These are phyloP conservation scores for Halyomorpha halys DNA, from an alignment of 1,140 invertebrate genomes.

Conservation along the genomic window DNA sequence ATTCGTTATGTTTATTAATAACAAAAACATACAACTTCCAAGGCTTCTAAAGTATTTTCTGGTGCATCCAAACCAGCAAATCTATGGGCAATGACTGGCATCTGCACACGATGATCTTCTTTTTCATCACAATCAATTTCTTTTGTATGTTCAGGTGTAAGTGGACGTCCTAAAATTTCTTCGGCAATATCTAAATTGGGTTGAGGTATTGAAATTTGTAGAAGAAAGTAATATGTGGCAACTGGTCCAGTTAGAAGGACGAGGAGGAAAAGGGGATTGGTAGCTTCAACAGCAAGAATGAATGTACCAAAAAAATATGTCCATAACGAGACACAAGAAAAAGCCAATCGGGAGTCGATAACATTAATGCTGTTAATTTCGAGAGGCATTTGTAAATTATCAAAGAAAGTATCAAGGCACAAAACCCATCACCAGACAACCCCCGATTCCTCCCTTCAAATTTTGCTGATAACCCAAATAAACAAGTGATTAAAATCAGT, in stretches of 20 bases:
- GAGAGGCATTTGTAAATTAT: neutral
- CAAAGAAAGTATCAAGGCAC: no score
- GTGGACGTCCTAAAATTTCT: conserved; percentile 16
- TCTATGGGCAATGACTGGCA: conserved; percentile 52
- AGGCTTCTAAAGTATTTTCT: conserved; percentile 58
- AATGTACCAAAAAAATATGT: conserved; percentile 8
- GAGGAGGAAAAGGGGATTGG: conserved; percentile 8
- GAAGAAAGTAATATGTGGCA: conserved; percentile 8
- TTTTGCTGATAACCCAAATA: no score
- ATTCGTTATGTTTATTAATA: neutral
- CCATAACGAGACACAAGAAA: conserved; percentile 20
- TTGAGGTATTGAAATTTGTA: conserved; percentile 13
- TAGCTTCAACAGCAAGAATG: conserved; percentile 22
- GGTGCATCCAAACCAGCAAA: conserved; percentile 60
- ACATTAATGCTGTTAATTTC: neutral
- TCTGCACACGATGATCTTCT: conserved; percentile 34
- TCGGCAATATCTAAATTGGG: neutral
- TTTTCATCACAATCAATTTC: conserved; percentile 1
- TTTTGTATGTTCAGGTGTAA: neutral
- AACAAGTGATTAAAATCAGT: no score
- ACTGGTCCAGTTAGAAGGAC: conserved; percentile 9
- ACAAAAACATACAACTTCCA: conserved; percentile 47
- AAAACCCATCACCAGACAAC: no score
- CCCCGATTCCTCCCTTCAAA: no score
- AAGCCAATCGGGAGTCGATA: conserved; percentile 4